phyloP scores from a whole-genome alignment of 2,797 vertebrate genomes.

The Serranus cabrilla region DNA sequence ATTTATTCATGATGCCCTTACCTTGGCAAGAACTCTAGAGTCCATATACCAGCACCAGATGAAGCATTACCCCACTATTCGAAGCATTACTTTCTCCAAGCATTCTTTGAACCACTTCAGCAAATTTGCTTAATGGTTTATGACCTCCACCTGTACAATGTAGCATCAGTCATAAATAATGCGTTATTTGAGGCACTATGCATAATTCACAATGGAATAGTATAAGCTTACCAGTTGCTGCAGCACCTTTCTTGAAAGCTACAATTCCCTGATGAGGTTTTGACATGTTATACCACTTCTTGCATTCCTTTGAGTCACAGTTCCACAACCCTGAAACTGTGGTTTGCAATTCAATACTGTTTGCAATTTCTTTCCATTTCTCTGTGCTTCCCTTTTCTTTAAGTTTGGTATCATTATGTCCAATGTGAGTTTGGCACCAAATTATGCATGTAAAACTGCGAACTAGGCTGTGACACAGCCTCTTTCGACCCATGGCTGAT shows the following conservation, averaged over 20 bases:
- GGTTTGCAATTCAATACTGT: not conserved
- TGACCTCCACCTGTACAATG: conserved; percentile 44
- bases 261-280: conserved; percentile 3
- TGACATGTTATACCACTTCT: not conserved
- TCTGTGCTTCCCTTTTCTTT: not conserved
- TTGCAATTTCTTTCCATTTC: not conserved
- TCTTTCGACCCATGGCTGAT: too few species aligned
- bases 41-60: not conserved
- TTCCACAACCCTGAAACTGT: not conserved
- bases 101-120: conserved; percentile 20
- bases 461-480: too few species aligned
- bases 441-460: not conserved
- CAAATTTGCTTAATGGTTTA: conserved; percentile 32
- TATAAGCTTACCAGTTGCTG: conserved; percentile 22
- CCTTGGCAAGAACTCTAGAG: conserved; percentile 22
- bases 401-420: not conserved
- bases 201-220: conserved; percentile 33
- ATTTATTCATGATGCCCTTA: conserved; percentile 8
- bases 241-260: conserved; percentile 4
- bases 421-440: not conserved
- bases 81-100: conserved; percentile 23
- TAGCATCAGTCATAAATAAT: conserved; percentile 37
- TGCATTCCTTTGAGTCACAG: not conserved
- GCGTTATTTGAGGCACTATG: conserved; percentile 20
- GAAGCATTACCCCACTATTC: conserved; percentile 9